Base-by-base conservation (phyloP, 2,113 vertebrate genomes). In the Odocoileus virginianus region DNA sequence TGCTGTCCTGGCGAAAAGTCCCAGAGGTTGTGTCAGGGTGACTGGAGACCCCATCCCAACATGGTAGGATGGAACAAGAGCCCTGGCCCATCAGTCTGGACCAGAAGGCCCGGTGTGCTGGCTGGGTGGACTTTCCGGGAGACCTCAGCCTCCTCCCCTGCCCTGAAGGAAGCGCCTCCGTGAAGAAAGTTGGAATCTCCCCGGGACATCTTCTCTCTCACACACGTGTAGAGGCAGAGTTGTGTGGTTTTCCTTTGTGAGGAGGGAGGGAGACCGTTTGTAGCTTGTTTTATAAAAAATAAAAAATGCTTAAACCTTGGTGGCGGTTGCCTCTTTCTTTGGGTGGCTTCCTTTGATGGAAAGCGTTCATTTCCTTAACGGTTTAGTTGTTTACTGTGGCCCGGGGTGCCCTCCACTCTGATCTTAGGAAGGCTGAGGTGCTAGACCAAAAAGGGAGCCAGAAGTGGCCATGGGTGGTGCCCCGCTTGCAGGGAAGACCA, bases 271-370 rank as follows among this genome's bases (percentile, higher is more conserved):
- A 90, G 87, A 76, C 52, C n/a, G 40, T 96, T 89, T 98, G 98
- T 98, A 97, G 94, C 94, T 97, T 97, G 58, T 98, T 97, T 97
- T 88, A 97, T 97, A 97, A 84, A 96, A 98, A 98, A 97, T 98
- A 98, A 98, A 98, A 98, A 91, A 85, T 82, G 86, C 11, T 11
- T 94, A 57, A 97, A 94, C 64, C 78, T 97, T 47, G 79, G 91
- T 13, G 25, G 61, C 23, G 14, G 61, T 45, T 76, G 67, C 54
- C 33, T 98, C 79, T 97, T 91, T 93, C 47, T 94, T 96, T 89
- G 61, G 36, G 93, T n/a, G 79, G 55, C 83, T 64, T 89, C 25
- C 50, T 93, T 60, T 71, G 67, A 71, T 47, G 45, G 52, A 12
- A 82, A 74, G 27, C 3, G 7, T 83, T 74, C 47, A 47, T 92